Evolutionary conservation across 2,113 vertebrate species (phyloP), one percentile per base, ranked within the genome.

Genomic region (Grammomys dolichurus): DNA sequence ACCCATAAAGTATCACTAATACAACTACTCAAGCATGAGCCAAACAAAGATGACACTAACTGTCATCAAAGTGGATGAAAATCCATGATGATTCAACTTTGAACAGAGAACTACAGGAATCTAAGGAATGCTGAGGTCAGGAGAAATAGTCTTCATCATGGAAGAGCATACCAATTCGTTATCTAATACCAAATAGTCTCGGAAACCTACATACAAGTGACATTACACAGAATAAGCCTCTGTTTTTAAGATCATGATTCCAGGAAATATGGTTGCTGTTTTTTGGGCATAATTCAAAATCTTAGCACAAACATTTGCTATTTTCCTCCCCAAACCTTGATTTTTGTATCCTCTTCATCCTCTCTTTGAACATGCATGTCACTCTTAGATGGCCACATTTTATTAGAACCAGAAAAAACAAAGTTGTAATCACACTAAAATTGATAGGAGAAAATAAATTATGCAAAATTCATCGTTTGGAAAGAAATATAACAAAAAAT

Each of bases 401-500:
- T 81, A 81, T 95, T 85, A 88, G 13, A 88, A 33, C 24, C 67
- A 65, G 70, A 31, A 97, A 89, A 95, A 87, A 84, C n/a, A 56
- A 0, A 33, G 20, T 40, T 95, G 77, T 72, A 90, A 19, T 81
- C 56, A 80, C 22, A 67, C 72, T 87, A 72, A 90, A 26, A 95
- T 28, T 51, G n/a, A 86, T 81, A 43, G 48, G 58, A 24, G 36
- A 87, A 87, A 40, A 24, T 26, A 95, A 93, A 46, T 92, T 95
- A 80, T 97, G 91, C 87, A 93, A 85, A 85, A 76, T 54, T 65
- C 1, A 51, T 13, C 76, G 10, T 93, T 24, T 14, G 70, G 5
- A 67, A 58, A 75, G 92, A 89, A 93, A 89, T 93, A 31, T 58
- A 90, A 88, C 36, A 85, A 81, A 93, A 92, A 86, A 93, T 43